Percentiles rank a stretch among this genome's conserved stretches.
Conservation (phyloP, 2,113 vertebrate species). For the Albula glossodonta region DNA sequence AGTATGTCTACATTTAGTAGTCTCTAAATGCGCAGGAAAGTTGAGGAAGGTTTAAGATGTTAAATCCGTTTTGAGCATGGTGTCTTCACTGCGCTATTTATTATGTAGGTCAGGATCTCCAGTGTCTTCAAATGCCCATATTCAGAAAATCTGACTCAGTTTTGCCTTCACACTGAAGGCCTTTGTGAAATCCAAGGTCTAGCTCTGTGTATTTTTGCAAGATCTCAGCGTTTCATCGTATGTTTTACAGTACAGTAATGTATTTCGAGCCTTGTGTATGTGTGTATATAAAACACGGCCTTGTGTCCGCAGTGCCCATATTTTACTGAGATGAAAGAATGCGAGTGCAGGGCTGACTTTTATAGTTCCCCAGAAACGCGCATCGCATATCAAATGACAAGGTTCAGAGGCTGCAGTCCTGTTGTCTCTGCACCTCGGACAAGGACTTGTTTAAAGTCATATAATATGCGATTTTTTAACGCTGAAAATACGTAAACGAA, state of each 20-base stretch:
- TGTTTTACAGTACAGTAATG: background rate
- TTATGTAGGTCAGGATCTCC: background rate
- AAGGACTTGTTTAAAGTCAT: background rate
- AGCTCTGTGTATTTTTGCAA: background rate
- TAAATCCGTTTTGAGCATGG: background rate
- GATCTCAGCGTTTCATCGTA: background rate
- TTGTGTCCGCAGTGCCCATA: conserved; percentile 7
- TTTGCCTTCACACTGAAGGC: background rate
- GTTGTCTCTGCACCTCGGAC: background rate
- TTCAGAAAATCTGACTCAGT: background rate
- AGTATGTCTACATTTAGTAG: too few species aligned
- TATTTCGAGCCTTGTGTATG: conserved; percentile 13
- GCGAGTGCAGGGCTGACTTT: conserved; percentile 5
- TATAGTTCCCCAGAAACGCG: conserved; percentile 12
- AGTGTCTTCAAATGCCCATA: background rate
- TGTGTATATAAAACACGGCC: conserved; percentile 19
- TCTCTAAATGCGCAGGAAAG: background rate
- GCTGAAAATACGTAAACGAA: too few species aligned
- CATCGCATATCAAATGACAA: conserved; percentile 15
- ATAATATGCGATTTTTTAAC: background rate
- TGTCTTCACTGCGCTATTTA: background rate
- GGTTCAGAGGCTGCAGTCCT: background rate
- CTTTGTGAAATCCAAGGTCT: background rate
- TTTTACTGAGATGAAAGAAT: conserved; percentile 7
- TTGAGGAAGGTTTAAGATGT: too few species aligned